Evolutionary conservation across 2,113 vertebrate genomes (phyloP), one percentile per base, ranked within the genome.

Genomic region (Pedetes capensis): DNA sequence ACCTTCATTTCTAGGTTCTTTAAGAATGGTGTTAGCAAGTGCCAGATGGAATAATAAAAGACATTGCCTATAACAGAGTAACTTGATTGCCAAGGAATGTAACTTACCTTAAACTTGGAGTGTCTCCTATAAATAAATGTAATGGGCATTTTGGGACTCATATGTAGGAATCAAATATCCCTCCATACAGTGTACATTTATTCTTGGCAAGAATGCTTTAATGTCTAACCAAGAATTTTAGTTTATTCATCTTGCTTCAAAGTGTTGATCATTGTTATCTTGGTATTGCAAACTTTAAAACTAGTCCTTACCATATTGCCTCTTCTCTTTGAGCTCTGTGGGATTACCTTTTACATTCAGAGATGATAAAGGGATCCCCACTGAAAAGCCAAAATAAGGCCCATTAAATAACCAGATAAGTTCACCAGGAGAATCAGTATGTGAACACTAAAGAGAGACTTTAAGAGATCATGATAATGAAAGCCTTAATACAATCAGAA

Each of bases 51-150:
- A 97, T 96, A 97, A 98, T 98, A 96, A 95, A 98, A 98, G 98
- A 97, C 98, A 96, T 98, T 96, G 97, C 97, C 78, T 98, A 87
- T 97, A 97, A 97, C 97, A 98, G 97, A 97, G 96, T 98, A 98
- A 98, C 96, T 98, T 96, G 97, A 98, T 98, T 97, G 97, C 98
- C 98, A 98, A 98, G 98, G 97, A 98, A 98, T 98, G 95, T 98
- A 97, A 91, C 93, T 97, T 97, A 98, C 97, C 97, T 97, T 98
- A 96, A 98, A 97, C 96, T 97, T 95, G 96, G 95, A 84, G 97
- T 85, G 96, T 98, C 97, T 98, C 94, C 96, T 92, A 85, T 93
- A 98, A 98, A 95, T 97, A 97, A 32, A 91, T 84, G 6, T 83
- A 34, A 51, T 39, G 83, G 93, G 47, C 66, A 18, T 87, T 92